phyloP scores from a whole-genome alignment of 1,140 invertebrate genomes.

The Drosophila bifasciata region DNA sequence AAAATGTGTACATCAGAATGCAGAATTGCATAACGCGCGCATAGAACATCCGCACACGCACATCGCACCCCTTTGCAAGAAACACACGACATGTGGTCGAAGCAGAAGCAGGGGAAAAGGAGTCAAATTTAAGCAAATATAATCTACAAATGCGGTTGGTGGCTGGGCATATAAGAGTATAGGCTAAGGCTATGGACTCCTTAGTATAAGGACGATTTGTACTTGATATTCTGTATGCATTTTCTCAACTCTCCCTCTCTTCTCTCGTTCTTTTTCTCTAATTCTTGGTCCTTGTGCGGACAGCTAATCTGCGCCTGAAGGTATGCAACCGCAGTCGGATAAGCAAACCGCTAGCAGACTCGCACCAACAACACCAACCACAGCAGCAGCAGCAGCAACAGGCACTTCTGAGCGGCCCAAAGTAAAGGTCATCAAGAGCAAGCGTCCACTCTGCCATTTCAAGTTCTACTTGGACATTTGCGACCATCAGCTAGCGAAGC shows the following conservation, averaged over 20 bases:
- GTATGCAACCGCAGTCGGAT: constrained; percentile 84
- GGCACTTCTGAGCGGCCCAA: constrained; percentile 56
- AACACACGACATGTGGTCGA: constrained; percentile 1
- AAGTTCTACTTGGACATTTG: constrained; percentile 90
- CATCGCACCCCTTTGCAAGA: background rate
- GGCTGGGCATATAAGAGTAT: background rate
- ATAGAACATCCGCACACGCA: background rate
- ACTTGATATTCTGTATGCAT: constrained; percentile 2
- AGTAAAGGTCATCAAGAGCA: constrained; percentile 84
- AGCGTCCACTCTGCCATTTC: constrained; percentile 86
- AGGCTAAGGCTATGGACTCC: no score
- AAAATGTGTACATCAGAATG: constrained; percentile 42
- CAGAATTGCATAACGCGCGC: constrained; percentile 50
- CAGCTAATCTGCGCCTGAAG: constrained; percentile 81
- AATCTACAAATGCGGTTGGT: constrained; percentile 29
- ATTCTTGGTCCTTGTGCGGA: constrained; percentile 52
- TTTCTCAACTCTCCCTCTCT: constrained; percentile 37
- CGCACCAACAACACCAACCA: constrained; percentile 62
- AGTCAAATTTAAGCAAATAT: background rate
- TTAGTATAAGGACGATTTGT: no score
- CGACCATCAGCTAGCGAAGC: constrained; percentile 86
- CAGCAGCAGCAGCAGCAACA: constrained; percentile 49
- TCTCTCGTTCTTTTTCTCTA: constrained; percentile 44
- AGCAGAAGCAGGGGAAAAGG: constrained; percentile 1
- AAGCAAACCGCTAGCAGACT: constrained; percentile 80